Evolutionary conservation across 2,888 invertebrate species (phyloP).

Genomic region (Caenorhabditis sulstoni): DNA sequence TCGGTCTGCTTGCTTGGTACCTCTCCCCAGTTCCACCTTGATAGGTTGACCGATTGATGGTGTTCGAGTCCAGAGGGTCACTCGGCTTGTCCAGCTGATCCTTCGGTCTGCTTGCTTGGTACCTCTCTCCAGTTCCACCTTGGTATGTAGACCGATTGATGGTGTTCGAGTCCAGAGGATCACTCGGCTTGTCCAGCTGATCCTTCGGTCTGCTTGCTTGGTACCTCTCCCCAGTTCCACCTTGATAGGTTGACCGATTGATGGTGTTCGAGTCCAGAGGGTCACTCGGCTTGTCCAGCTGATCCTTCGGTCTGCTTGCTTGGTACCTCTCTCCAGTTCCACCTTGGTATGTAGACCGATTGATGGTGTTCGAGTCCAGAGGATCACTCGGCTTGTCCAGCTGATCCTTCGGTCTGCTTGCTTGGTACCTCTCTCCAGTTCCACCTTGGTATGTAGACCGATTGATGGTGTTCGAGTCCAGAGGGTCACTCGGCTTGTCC

Average conservation of each 20-base stretch:
- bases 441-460: constrained; percentile 29
- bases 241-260: constrained; percentile 32
- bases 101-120: constrained; percentile 17
- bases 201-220: constrained; percentile 22
- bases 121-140: constrained; percentile 28
- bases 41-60: constrained; percentile 29
- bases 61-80: constrained; percentile 16
- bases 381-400: constrained; percentile 17
- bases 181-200: constrained; percentile 19
- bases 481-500: constrained; percentile 12
- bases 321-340: constrained; percentile 18
- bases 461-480: constrained; percentile 25
- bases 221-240: constrained; percentile 24
- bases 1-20: constrained; percentile 15
- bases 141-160: constrained; percentile 32
- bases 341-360: constrained; percentile 30
- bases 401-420: constrained; percentile 18
- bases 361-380: constrained; percentile 17
- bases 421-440: constrained; percentile 15
- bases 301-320: constrained; percentile 19
- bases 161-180: constrained; percentile 15
- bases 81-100: constrained; percentile 21
- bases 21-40: constrained; percentile 30
- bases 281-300: constrained; percentile 15
- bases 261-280: constrained; percentile 15